Percentiles rank a stretch among this genome's conserved stretches.
phyloP scores from a whole-genome alignment of 2,888 invertebrate genomes.

The Sinopyrophorus schimmeli region DNA sequence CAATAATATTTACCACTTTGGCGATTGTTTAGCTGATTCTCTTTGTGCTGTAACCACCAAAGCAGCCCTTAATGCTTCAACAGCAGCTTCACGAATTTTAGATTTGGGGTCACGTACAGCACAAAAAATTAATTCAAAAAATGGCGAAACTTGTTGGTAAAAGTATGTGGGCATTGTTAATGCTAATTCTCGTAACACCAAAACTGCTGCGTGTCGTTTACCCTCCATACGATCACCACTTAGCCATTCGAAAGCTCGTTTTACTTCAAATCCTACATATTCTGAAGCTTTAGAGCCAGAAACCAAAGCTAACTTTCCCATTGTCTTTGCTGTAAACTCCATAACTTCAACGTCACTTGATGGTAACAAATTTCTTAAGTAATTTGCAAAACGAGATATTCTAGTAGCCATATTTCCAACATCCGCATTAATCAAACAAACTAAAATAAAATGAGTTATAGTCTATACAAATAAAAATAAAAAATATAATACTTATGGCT shows the following conservation, averaged over 20 bases:
- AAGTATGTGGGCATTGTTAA: conserved; percentile 97
- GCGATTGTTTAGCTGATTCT: conserved; percentile 91
- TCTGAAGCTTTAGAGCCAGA: conserved; percentile 94
- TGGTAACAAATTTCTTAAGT: conserved; percentile 85
- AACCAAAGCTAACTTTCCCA: conserved; percentile 88
- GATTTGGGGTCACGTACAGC: conserved; percentile 91
- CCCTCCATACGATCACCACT: conserved; percentile 89
- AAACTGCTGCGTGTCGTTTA: conserved; percentile 87
- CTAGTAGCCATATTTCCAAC: conserved; percentile 89
- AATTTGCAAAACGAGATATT: conserved; percentile 91
- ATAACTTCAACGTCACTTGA: conserved; percentile 91
- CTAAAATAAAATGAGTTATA: conserved; percentile 57
- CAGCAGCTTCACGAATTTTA: conserved; percentile 88
- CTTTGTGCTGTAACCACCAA: conserved; percentile 93
- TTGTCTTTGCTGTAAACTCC: conserved; percentile 94
- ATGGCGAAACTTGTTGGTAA: conserved; percentile 90
- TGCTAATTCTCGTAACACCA: conserved; percentile 91
- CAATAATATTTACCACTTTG: conserved; percentile 69
- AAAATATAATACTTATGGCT: conserved; percentile 73
- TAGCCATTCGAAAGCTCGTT: conserved; percentile 94
- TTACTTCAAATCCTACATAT: conserved; percentile 98
- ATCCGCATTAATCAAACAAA: conserved; percentile 91
- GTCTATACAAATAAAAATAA: not conserved
- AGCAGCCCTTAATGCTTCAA: conserved; percentile 92
- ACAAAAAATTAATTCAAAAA: conserved; percentile 91